Evolutionary conservation across 2,113 vertebrate genomes (phyloP).

Genomic region (Cisticola juncidis): DNA sequence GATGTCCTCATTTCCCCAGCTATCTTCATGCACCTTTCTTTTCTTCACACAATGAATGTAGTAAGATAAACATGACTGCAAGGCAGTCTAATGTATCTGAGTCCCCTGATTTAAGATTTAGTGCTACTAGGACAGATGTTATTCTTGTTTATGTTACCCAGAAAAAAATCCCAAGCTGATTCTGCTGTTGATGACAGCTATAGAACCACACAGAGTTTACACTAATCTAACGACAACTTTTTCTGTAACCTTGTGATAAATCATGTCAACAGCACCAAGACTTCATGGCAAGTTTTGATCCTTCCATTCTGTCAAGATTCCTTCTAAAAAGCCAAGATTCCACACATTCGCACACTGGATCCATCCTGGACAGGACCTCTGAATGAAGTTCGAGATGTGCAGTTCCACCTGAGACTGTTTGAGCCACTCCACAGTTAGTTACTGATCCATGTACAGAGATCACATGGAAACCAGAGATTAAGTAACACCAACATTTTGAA

Average conservation of each 20-base stretch:
- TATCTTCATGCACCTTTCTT: neutral
- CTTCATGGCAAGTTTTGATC: neutral
- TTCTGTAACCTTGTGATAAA: neutral
- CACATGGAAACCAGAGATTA: neutral
- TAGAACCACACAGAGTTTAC: neutral
- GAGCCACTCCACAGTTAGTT: neutral
- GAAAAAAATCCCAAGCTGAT: neutral
- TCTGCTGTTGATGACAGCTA: neutral
- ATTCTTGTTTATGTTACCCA: neutral
- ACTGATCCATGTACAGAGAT: neutral
- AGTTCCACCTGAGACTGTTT: neutral
- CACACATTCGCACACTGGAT: neutral
- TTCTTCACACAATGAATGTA: neutral
- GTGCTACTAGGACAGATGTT: neutral
- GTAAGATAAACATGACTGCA: neutral
- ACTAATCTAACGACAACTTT: neutral
- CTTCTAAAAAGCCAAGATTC: neutral
- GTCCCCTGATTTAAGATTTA: neutral
- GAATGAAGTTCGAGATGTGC: fast-evolving
- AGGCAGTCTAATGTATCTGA: neutral
- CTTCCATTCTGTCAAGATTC: neutral
- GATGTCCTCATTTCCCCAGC: neutral
- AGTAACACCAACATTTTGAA: neutral
- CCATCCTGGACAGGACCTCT: neutral
- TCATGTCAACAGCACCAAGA: neutral